These are phyloP conservation scores for Torymus auratus DNA, from an alignment of 2,888 invertebrate species.

Conservation along the genomic window DNA sequence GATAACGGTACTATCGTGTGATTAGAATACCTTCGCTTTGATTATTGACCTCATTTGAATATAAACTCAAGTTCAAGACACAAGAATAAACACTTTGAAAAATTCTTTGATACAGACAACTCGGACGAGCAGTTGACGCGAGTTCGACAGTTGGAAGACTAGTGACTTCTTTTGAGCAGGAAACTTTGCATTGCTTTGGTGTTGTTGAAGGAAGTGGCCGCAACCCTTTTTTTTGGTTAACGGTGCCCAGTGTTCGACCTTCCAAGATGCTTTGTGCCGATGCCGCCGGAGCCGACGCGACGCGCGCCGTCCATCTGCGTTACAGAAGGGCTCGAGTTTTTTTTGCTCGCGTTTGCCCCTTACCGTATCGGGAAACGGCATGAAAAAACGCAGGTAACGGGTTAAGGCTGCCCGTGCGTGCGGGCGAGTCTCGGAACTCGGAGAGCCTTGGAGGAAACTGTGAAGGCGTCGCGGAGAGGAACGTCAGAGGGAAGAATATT, in stretches of 20 bases:
- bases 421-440: conserved; percentile 1
- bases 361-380: conserved; percentile 55
- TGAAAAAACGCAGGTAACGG: conserved; percentile 64
- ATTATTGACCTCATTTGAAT: neutral
- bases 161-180: conserved; percentile 44
- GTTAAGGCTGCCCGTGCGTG: conserved; percentile 50
- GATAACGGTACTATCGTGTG: neutral
- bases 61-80: no score
- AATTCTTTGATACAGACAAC: neutral
- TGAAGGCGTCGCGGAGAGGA: neutral
- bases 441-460: conserved; percentile 20
- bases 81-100: neutral
- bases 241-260: conserved; percentile 32
- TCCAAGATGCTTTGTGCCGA: conserved; percentile 38
- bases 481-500: conserved; percentile 6
- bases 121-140: conserved; percentile 37
- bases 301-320: conserved; percentile 59
- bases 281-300: conserved; percentile 56
- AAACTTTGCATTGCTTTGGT: conserved; percentile 44
- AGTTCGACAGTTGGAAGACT: conserved; percentile 36
- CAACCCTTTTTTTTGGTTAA: conserved; percentile 57
- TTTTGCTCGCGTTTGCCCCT: conserved; percentile 51
- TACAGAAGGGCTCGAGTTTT: conserved; percentile 53
- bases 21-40: neutral
- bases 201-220: conserved; percentile 50